Percentiles rank a stretch among this genome's conserved stretches.
Evolutionary conservation across 1,140 invertebrate species (phyloP).

Genomic region (Drosophila novamexicana): DNA sequence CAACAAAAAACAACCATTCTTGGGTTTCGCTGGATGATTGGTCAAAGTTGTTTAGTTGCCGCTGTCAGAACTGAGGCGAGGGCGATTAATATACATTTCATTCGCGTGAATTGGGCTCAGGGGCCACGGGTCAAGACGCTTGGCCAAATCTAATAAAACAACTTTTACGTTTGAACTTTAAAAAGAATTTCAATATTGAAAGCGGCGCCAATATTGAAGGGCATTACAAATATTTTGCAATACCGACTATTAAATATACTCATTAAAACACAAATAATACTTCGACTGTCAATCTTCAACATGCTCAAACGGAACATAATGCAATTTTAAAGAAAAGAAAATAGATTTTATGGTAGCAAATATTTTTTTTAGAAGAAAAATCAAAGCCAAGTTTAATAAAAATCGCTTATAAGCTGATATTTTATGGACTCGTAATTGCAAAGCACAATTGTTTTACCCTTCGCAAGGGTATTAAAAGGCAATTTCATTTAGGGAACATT

Average conservation of each 20-base stretch:
- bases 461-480: no score
- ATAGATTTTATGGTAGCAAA: no score
- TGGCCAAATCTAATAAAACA: constrained; percentile 23
- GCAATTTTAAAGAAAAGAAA: no score
- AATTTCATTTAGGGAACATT: no score
- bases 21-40: constrained; percentile 20
- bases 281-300: no score
- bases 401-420: no score
- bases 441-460: no score
- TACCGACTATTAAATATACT: not conserved
- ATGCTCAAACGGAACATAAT: no score
- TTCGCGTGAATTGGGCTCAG: not conserved
- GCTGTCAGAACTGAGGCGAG: not conserved
- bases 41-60: constrained; percentile 21
- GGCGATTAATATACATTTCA: constrained; percentile 29
- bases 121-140: constrained; percentile 5
- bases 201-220: not conserved
- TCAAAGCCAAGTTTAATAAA: no score
- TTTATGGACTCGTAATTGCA: no score
- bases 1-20: not conserved
- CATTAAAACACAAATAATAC: no score
- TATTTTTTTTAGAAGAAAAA: no score
- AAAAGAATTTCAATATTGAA: constrained; percentile 56
- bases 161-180: constrained; percentile 30
- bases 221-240: not conserved